Evolutionary conservation across 2,888 invertebrate species (phyloP).

Genomic region (Pammene fasciana): DNA sequence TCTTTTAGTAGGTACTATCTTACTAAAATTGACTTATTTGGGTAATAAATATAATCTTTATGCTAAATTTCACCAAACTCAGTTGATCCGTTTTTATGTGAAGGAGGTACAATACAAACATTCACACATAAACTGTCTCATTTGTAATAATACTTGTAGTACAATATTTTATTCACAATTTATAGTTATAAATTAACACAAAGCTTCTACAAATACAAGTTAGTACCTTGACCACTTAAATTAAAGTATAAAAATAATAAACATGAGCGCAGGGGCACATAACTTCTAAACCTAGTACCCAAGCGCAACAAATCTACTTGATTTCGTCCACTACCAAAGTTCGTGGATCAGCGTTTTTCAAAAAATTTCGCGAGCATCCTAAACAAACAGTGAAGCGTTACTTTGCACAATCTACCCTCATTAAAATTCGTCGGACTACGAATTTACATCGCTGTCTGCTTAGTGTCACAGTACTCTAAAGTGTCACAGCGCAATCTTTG

Average conservation of each 20-base stretch:
- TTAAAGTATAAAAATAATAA: background rate
- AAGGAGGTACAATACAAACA: too few species aligned
- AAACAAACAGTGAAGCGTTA: constrained; percentile 40
- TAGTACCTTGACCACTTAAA: background rate
- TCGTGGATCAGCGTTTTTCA: constrained; percentile 38
- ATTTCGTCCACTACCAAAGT: constrained; percentile 17
- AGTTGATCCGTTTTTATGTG: too few species aligned
- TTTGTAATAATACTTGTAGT: too few species aligned
- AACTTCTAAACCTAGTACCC: background rate
- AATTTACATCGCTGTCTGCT: constrained; percentile 38
- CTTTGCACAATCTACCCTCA: constrained; percentile 41
- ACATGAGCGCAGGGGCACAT: background rate
- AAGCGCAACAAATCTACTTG: constrained; percentile 32
- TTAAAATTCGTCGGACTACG: constrained; percentile 41
- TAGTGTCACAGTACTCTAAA: constrained; percentile 11
- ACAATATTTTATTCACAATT: too few species aligned
- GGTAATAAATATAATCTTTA: too few species aligned
- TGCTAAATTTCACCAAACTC: too few species aligned
- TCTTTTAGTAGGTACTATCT: too few species aligned
- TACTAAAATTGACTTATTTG: too few species aligned
- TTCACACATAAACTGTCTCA: too few species aligned
- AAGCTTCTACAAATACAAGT: too few species aligned
- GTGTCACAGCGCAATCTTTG: background rate
- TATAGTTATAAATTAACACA: too few species aligned
- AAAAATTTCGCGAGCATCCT: constrained; percentile 38